Evolutionary conservation across 2,888 invertebrate genomes (phyloP).

Genomic region (Caenorhabditis becei): DNA sequence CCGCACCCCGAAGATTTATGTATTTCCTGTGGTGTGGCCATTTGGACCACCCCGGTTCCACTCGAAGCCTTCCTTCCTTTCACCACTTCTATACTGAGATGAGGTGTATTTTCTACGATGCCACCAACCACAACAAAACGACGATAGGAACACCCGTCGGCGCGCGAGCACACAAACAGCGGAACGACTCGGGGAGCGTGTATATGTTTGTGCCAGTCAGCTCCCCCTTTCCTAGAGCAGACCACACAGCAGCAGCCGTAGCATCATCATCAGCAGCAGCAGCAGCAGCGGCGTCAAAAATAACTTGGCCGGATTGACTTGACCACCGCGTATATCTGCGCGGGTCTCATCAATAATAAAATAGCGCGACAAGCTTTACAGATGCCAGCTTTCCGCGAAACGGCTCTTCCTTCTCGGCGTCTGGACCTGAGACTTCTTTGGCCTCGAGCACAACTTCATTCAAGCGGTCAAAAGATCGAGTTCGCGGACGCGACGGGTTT

Average conservation of each 20-base stretch:
- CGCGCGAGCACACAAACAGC: constrained; percentile 47
- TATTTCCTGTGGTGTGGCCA: constrained; percentile 31
- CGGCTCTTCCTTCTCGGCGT: not conserved
- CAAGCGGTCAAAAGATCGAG: constrained; percentile 59
- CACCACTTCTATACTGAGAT: constrained; percentile 22
- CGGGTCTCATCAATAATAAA: constrained; percentile 54
- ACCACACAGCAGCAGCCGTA: constrained; percentile 45
- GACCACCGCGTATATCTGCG: constrained; percentile 44
- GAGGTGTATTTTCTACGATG: constrained; percentile 38
- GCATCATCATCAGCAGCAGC: constrained; percentile 12
- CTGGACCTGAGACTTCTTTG: constrained; percentile 3
- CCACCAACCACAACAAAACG: constrained; percentile 53
- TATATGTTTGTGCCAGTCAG: constrained; percentile 59
- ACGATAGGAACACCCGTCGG: constrained; percentile 45
- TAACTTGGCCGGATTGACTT: constrained; percentile 48
- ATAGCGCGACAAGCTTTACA: constrained; percentile 16
- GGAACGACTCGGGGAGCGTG: constrained; percentile 47
- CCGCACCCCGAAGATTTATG: constrained; percentile 44
- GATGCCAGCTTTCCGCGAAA: constrained; percentile 8
- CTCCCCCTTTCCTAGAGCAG: constrained; percentile 28
- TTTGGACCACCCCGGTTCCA: constrained; percentile 1
- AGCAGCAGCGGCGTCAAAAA: constrained; percentile 37
- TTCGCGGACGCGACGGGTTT: constrained; percentile 34
- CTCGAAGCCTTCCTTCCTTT: not conserved
- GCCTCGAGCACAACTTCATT: constrained; percentile 9